Percentiles rank a stretch among this genome's conserved stretches.
These are phyloP conservation scores for Ondatra zibethicus DNA, from an alignment of 2,113 vertebrate genomes.

Conservation along the genomic window DNA sequence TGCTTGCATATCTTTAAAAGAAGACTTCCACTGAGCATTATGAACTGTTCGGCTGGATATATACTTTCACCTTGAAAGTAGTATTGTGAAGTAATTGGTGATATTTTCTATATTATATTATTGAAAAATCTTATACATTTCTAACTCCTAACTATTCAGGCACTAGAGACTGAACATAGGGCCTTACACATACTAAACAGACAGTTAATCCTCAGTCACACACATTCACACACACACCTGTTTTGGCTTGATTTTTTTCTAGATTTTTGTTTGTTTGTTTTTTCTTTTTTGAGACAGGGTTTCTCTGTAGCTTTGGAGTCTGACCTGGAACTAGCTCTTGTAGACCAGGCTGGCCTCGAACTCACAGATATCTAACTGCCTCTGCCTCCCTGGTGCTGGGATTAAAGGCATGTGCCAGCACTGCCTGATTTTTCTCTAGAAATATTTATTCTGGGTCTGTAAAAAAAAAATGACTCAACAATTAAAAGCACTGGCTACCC, in stretches of 20 bases:
- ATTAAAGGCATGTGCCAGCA: too few relatives aligned
- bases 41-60: not conserved
- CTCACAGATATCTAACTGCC: too few relatives aligned
- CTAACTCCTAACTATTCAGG: not conserved
- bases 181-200: not conserved
- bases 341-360: too few relatives aligned
- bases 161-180: not conserved
- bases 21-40: not conserved
- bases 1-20: not conserved
- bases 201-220: not conserved
- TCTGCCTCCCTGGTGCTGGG: too few relatives aligned
- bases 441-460: not conserved
- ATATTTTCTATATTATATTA: not conserved
- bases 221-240: not conserved
- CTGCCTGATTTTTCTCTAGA: not conserved
- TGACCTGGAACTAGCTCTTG: too few relatives aligned
- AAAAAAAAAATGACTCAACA: not conserved
- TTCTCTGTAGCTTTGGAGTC: too few relatives aligned
- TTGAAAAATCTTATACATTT: not conserved
- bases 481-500: not conserved
- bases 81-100: not conserved
- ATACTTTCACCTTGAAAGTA: not conserved
- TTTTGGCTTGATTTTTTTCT: not conserved
- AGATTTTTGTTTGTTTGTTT: too few relatives aligned
- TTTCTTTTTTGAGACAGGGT: too few relatives aligned